phyloP scores from a whole-genome alignment of 2,113 vertebrate genomes.

The Podarcis cretensis region DNA sequence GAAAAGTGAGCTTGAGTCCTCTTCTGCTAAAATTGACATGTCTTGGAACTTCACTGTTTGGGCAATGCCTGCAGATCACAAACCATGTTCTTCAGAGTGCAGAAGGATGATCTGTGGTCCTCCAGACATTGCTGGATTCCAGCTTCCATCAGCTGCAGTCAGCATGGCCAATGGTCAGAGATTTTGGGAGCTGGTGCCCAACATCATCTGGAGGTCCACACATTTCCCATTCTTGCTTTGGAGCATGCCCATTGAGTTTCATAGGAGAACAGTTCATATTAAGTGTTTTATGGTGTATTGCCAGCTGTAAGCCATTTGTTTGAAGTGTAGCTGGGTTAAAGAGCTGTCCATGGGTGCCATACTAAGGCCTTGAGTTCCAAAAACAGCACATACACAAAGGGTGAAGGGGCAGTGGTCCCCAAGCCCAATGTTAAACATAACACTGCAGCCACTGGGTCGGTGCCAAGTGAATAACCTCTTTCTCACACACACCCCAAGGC shows the following conservation, averaged over 20 bases:
- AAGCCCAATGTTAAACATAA: background rate
- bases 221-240: background rate
- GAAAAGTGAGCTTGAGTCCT: background rate
- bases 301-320: background rate
- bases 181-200: too few relatives aligned
- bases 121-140: too few relatives aligned
- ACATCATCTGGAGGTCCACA: too few relatives aligned
- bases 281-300: background rate
- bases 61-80: background rate
- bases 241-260: background rate
- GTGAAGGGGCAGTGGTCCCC: too few relatives aligned
- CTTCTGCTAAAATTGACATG: background rate
- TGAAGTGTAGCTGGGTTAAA: background rate
- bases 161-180: too few relatives aligned
- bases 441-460: background rate
- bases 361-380: background rate
- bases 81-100: background rate
- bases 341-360: too few relatives aligned
- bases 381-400: background rate
- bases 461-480: background rate
- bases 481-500: background rate
- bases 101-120: too few relatives aligned
- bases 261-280: background rate
- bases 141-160: too few relatives aligned
- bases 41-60: too few relatives aligned